phyloP scores from a whole-genome alignment of 2,113 vertebrate genomes.

The Bungarus multicinctus region DNA sequence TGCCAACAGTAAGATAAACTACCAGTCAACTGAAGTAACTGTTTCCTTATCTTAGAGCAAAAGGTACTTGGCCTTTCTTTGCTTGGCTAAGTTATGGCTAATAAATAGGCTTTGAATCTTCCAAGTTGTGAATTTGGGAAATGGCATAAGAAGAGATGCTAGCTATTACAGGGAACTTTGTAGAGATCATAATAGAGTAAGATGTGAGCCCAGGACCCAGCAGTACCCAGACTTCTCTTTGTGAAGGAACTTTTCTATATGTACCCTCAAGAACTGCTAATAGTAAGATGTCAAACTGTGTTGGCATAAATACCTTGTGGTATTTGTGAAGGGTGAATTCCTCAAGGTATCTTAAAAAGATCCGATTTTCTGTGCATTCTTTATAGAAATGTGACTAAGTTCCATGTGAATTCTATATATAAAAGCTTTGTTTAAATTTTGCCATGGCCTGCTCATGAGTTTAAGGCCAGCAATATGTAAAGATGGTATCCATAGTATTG shows the following conservation, averaged over 20 bases:
- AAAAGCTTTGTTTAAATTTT: neutral
- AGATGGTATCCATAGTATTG: neutral
- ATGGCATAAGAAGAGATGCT: neutral
- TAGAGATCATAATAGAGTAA: neutral
- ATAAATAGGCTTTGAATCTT: neutral
- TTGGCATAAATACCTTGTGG: neutral
- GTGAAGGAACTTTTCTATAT: neutral
- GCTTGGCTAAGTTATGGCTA: neutral
- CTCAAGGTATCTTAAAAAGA: neutral
- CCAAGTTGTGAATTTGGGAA: neutral
- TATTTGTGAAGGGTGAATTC: neutral
- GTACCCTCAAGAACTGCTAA: neutral
- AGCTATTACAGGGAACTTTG: neutral
- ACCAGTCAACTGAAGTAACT: neutral
- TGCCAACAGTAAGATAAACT: neutral
- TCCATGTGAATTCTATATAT: neutral
- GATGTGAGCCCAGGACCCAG: neutral
- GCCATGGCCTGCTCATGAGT: neutral
- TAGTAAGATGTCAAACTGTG: neutral
- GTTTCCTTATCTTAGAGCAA: neutral
- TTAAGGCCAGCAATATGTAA: neutral
- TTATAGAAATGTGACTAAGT: neutral
- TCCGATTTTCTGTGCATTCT: neutral
- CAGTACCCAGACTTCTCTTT: neutral
- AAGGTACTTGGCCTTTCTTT: neutral